A percentile compares a stretch with the other conserved stretches of the same genome.
Evolutionary conservation across 2,113 vertebrate genomes (phyloP).

Genomic region (Dasyprocta punctata): DNA sequence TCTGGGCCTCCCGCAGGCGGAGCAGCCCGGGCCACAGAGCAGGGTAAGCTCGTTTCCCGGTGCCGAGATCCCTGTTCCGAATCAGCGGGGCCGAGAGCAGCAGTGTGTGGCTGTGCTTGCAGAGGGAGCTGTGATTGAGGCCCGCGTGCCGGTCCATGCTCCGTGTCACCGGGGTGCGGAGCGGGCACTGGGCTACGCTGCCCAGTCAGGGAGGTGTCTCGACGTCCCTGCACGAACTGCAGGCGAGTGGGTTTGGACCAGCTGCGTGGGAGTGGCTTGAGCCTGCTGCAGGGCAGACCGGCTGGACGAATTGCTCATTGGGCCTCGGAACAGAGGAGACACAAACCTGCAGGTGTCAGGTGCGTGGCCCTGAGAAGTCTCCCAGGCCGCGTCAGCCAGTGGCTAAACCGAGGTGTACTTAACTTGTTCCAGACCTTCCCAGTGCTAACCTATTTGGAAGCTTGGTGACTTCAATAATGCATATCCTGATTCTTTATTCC

Average conservation of each 20-base stretch:
- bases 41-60: constrained; percentile 54
- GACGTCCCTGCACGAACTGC: neutral
- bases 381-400: neutral
- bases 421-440: neutral
- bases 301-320: neutral
- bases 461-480: neutral
- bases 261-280: constrained; percentile 12
- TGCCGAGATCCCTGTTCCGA: constrained; percentile 61
- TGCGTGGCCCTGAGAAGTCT: neutral
- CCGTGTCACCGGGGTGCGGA: neutral
- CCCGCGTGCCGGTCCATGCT: neutral
- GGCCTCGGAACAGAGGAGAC: neutral
- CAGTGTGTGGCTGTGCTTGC: neutral
- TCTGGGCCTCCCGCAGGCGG: neutral
- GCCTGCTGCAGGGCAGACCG: neutral
- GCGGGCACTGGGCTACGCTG: neutral
- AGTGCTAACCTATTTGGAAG: neutral
- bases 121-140: neutral
- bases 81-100: constrained; percentile 50
- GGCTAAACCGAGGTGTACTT: neutral
- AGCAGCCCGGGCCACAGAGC: constrained; percentile 1
- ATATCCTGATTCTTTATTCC: neutral
- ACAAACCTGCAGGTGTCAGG: neutral
- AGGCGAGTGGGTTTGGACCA: neutral
- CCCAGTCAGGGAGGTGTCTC: neutral